Base-by-base conservation (phyloP, 2,888 invertebrate species). In the Meteorus colon region DNA sequence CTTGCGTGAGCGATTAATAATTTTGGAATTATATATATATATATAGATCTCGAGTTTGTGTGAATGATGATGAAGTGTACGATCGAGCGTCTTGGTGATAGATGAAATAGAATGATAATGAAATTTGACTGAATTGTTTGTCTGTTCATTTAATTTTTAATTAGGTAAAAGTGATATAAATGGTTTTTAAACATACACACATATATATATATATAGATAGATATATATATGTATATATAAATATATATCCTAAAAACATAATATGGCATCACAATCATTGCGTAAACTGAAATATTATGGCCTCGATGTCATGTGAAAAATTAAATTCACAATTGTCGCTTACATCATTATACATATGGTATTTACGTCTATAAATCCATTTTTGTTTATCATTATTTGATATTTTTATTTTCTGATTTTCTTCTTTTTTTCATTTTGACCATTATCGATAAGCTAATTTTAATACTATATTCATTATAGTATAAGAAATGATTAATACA, bases 261-360 rank as follows among this genome's bases (percentile, higher is more conserved):
- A 84, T 81, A 82, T 85, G 84, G 82, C 86, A 86, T 86, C 86
- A 82, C 84, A 84, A 83, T 82, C 81, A 86, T 81, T 80, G 78
- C 77, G 75, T 80, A 74, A 74, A 83, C 82, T 81, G 82, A 85
- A 85, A 80, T 78, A 59, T 75, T 81, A 83, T 75, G 77, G 80
- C 76, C 77, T 81, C 78, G 76, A 82, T 79, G 75, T 81, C 74
- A 76, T 79, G 80, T 77, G 80, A 77, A 69, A 75, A 80, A 55
- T 55, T 55, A 2, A 55, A 55, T 19, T 19, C 55, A 55, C 19
- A 55, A 55, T 6, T 4, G 10, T 19, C 8, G 24, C 19, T 55
- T 55, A 19, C 19, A 55, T 55, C 8, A 55, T 19, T 41, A n/a
- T 41, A 55, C 62, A 65, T 24, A 19, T 41, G 24, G 24, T 24